Evolutionary conservation across 2,888 invertebrate species (phyloP), one percentile per base, ranked within the genome.

Genomic region (Argynnis bischoffii): DNA sequence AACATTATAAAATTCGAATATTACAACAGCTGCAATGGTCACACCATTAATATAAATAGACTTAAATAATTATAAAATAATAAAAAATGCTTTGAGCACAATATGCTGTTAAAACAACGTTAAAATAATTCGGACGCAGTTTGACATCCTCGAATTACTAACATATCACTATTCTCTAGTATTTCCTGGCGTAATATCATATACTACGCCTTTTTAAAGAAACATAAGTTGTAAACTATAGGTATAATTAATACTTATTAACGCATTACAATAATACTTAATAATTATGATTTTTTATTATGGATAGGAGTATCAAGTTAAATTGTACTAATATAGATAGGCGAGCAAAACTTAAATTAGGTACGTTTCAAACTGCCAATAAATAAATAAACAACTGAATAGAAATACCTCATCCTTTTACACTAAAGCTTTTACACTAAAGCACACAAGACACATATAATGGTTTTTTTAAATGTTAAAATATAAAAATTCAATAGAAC

Each of bases 1-100:
- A 61, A 51, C 51, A 51, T 18, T 31, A 55, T 60, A 60, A 54
- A 66, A 55, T 66, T 60, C 2, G 5, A 55, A 66, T 60, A 59
- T n/a, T 31, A 16, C 21, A 55, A 60, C 55, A 60, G 31, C n/a
- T 55, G 47, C 35, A 57, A 46, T 51, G n/a, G 56, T 60, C 26
- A 60, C 14, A 59, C 59, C 26, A 47, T 54, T 16, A 14, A 46
- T 47, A 59, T 47, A 56, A 21, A 21, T 21, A 46, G 26, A 15
- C 15, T 55, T 31, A 46, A 55, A 41, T 6, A 15, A 21, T 41
- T 48, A n/a, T 3, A 50, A 55, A 56, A 50, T 26, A 55, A 53
- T 59, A 46, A 46, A n/a, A 60, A 54, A 54, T 55, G 48, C 55
- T 64, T 48, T 21, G 8, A 60, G 60, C 48, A 53, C 18, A 26